Evolutionary conservation across 2,888 invertebrate genomes (phyloP), one percentile per base, ranked within the genome.

Genomic region (Drosophila kuntzei): DNA sequence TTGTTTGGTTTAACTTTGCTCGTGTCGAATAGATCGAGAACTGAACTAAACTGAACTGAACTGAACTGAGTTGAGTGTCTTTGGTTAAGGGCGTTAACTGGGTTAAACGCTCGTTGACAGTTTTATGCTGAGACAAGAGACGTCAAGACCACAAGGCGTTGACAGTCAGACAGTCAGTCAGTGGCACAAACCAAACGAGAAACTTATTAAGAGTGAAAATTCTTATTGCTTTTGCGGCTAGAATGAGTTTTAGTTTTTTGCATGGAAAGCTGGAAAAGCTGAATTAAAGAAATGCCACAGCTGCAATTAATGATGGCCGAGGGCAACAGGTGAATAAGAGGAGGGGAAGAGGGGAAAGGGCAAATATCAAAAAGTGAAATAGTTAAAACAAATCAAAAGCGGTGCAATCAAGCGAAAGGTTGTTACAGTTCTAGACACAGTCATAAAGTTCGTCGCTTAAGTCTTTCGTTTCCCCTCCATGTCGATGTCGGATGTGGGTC

Each of bases 151-250:
- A 59, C 62, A 59, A 67, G 71, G 74, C 68, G 70, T 64, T 59
- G 81, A 76, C 71, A n/a, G n/a, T n/a, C n/a, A n/a, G 77, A 75
- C 71, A 84, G 70, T 80, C 85, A 80, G 87, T 79, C 87, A 87
- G 81, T 87, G 81, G 87, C 85, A 84, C 85, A 84, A 69, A 59
- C 60, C 63, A 73, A 87, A 81, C 82, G 58, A 87, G 85, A 78
- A 76, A 85, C 85, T 87, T 87, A 76, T 79, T 80, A 87, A 85
- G 87, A 84, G 87, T 81, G 85, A 84, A 84, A 84, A 85, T 87
- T 87, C 71, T 81, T 51, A 51, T 43, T 34, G 61, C 34, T 49
- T 53, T 39, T 27, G 36, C 9, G 49, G 49, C 61, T 68, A 72
- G 87, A 87, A 84, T 79, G 61, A 49, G 66, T 76, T 72, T 76